Evolutionary conservation across 1,140 invertebrate species (phyloP), one percentile per base, ranked within the genome.

Genomic region (Agrypnia vestita): DNA sequence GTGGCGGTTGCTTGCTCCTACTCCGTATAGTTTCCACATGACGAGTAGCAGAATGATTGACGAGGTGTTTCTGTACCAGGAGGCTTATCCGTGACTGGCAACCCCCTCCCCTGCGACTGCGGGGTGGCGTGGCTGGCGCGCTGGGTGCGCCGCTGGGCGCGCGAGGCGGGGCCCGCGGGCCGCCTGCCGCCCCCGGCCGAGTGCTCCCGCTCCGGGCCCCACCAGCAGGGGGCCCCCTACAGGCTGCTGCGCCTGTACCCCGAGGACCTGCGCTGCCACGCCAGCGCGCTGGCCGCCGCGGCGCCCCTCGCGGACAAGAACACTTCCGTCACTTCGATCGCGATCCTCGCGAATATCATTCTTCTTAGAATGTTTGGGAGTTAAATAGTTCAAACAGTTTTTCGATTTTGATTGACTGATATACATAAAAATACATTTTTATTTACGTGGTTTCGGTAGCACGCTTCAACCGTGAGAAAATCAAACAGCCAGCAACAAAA

Each of bases 71-170:
- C 10, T 8, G 0, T 88, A 86, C 79, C 90, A 96, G 96, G 96
- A 84, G 96, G 96, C 12, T 88, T 97, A 59, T 92, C 94, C 43
- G 91, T 97, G 78, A 93, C 94, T 8, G 94, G 95, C 53, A 97
- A 97, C 88, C 95, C 95, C 0, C 91, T 96, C 85, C 91, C 93
- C 15, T 97, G 96, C 84, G 96, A 96, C 82, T 97, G 96, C 85
- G 95, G 95, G 67, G 89, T 97, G 49, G 94, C 96, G 6, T 97
- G 96, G 96, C 90, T 97, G 35, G 96, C 96, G 0, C 91, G 95
- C 61, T 97, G 96, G 96, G 88, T 97, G 62, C 90, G 96, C 15
- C 91, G 96, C 44, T 97, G 96, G 96, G 90, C 95, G 4, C 88
- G 95, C 10, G 95, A 96, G 85, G 95, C 91, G 0, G 88, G 87